Evolutionary conservation across 2,888 invertebrate genomes (phyloP), one percentile per base, ranked within the genome.

Genomic region (Phasia obesa): DNA sequence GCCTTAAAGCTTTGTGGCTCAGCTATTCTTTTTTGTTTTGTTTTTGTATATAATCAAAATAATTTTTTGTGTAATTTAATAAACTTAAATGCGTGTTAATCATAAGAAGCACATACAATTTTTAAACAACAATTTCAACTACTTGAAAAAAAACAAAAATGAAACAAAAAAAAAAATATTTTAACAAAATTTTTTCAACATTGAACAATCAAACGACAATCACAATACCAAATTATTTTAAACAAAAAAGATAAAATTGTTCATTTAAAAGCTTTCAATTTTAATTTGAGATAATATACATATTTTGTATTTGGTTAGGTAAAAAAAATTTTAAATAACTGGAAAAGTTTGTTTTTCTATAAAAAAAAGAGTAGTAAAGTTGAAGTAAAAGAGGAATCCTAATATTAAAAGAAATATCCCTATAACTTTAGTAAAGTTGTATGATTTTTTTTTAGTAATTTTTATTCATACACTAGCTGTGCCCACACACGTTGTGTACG

Each of bases 71-170:
- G 57, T 62, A 64, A 53, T 77, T 57, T 57, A 64, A 17, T 47
- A 25, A 80, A 84, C 51, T 76, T 84, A 83, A 83, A 73, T 73
- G 70, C 71, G 74, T 76, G 64, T 79, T 78, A 53, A 53, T 59
- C 59, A 25, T 76, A 62, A 82, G 65, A 82, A 83, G 70, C 69
- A 55, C 57, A 70, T n/a, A 53, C 23, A 59, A 51, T 59, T 42
- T 47, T 13, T 51, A 4, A 67, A 67, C 60, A 74, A 70, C 57
- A 70, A 70, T 35, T 64, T 64, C 2, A 62, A 17, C 62, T 73
- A 76, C 59, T 55, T 49, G 25, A 17, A 74, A 44, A 59, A 55
- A 21, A 62, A 67, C 1, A 59, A 55, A 71, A 11, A 6, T 4
- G 3, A 47, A 64, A 21, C 11, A 47, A n/a, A 13, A 31, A 38